phyloP scores from a whole-genome alignment of 2,113 vertebrate genomes.

The Grammomys surdaster region DNA sequence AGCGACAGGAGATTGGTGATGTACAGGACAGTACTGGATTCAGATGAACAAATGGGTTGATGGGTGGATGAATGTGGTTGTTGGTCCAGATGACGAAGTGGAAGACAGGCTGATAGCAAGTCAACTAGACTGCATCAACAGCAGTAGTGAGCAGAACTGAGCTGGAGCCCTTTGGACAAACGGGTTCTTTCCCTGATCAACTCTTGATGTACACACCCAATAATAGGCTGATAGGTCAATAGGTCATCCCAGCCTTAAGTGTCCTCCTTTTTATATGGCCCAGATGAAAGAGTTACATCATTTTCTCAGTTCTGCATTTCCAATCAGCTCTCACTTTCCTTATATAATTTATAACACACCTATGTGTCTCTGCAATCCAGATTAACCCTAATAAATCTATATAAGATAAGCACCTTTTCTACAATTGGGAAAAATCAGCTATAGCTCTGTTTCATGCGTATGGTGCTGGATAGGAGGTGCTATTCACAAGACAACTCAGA shows the following conservation, averaged over 20 bases:
- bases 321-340: background rate
- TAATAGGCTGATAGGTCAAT: background rate
- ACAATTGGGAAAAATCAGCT: background rate
- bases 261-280: background rate
- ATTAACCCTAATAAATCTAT: too few relatives aligned
- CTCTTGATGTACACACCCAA: background rate
- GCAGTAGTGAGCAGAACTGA: background rate
- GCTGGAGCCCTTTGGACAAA: background rate
- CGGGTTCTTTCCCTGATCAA: background rate
- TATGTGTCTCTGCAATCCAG: background rate
- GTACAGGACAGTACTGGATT: background rate
- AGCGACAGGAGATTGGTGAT: background rate
- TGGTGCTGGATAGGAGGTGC: background rate
- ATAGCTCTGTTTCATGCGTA: background rate
- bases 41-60: background rate
- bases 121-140: background rate
- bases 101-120: background rate
- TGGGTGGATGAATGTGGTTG: background rate
- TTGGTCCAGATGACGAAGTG: background rate
- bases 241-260: background rate
- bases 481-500: background rate
- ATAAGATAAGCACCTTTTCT: background rate
- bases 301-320: background rate
- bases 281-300: background rate
- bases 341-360: background rate